Conservation (phyloP, 1,140 invertebrate species). For the Stegodyphus dumicola region DNA sequence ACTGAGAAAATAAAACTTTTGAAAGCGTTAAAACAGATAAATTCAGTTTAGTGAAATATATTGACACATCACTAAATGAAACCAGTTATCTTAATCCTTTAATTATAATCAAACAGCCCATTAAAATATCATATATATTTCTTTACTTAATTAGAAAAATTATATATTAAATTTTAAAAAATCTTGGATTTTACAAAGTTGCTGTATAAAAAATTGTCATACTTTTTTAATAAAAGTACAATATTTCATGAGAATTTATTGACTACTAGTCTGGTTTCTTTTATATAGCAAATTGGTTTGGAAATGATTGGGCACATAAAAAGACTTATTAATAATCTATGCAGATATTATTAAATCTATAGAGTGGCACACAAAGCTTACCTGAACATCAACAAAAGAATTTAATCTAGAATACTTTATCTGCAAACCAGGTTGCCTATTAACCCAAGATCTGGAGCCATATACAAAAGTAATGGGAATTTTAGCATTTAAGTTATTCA, state of each 20-base stretch:
- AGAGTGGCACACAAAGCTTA: neutral
- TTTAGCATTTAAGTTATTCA: constrained; percentile 76
- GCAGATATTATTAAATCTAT: no score
- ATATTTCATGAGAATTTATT: neutral
- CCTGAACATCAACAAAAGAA: constrained; percentile 55
- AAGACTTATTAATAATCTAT: no score
- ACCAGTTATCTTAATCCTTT: no score
- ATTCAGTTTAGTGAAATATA: no score
- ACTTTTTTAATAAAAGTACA: neutral
- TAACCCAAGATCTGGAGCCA: constrained; percentile 93
- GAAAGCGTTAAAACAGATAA: no score
- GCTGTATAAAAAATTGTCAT: neutral
- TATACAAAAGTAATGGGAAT: constrained; percentile 92
- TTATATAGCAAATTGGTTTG: no score
- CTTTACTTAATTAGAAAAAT: neutral
- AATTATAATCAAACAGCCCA: no score
- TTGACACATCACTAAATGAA: no score
- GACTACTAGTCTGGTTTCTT: neutral
- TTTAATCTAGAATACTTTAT: constrained; percentile 73
- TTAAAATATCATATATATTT: no score
- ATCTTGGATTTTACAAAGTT: neutral
- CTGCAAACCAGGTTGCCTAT: constrained; percentile 82
- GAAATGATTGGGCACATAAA: no score
- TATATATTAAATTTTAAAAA: constrained; percentile 7
- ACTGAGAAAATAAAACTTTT: no score